Base-by-base conservation (phyloP, 2,888 invertebrate species). In the Leucozona laternaria region DNA sequence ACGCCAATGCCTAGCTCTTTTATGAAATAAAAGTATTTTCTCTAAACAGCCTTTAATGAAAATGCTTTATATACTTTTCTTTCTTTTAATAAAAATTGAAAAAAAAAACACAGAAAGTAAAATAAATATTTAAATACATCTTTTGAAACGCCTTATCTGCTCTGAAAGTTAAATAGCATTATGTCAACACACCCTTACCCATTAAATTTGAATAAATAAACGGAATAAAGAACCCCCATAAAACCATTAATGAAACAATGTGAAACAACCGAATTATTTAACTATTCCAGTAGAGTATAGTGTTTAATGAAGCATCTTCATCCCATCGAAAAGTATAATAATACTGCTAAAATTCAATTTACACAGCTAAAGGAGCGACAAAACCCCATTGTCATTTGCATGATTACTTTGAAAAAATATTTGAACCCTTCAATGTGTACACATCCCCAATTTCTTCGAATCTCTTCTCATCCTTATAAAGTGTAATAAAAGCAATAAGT, bases 401-500 rank as follows among this genome's bases (percentile, higher is more conserved):
- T 45, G 66, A 77, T 64, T 57, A 66, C 64, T 45, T 31, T 25
- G 48, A 40, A 15, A 57, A 43, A 40, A 53, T 40, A 70, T 7
- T 48, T 31, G 37, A 72, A 64, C 50, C 37, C 25, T 28, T 71
- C 25, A 11, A 22, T 48, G n/a, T 68, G 31, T 15, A 43, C 57
- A 43, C 72, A 20, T 48, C 10, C 40, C 2, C 55, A 76, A 48
- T 64, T 17, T 45, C 64, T 40, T 15, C 13, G 55, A 28, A 64
- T 53, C 72, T 58, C 58, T 55, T 43, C 11, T 22, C 72, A 50
- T 31, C 45, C 50, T 66, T 66, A 53, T 66, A 58, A 53, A 72
- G 57, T 72, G 55, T 71, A 64, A 82, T 60, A 73, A 68, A 66
- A 73, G 28, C 62, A 66, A 79, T 73, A 71, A 64, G 68, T 68